A percentile compares a stretch with the other conserved stretches of the same genome.
phyloP scores from a whole-genome alignment of 2,888 invertebrate species.

The Leucania comma region DNA sequence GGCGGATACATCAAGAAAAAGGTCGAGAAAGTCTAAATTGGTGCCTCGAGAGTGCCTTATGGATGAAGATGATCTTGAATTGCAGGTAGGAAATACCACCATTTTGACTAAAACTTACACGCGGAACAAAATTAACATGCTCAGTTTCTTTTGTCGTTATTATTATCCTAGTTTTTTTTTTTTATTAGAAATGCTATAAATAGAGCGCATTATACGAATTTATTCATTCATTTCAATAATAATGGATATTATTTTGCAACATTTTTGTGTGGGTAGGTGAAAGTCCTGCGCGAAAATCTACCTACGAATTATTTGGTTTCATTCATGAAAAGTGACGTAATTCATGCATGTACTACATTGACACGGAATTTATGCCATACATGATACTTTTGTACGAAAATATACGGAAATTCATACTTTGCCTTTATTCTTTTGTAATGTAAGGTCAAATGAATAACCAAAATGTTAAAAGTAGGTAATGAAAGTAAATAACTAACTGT shows the following conservation, averaged over 20 bases:
- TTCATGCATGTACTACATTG: background rate
- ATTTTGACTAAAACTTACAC: constrained; percentile 55
- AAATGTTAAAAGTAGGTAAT: background rate
- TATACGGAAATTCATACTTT: background rate
- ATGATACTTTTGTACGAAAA: background rate
- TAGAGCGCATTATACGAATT: background rate
- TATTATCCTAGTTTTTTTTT: background rate
- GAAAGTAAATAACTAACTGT: background rate
- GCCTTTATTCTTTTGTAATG: background rate
- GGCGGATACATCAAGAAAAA: constrained; percentile 58
- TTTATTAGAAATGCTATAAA: background rate
- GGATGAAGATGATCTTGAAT: constrained; percentile 33
- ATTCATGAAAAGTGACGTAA: background rate
- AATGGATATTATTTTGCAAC: constrained; percentile 8
- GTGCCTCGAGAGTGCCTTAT: constrained; percentile 65
- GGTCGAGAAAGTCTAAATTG: constrained; percentile 71
- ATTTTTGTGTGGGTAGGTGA: constrained; percentile 44
- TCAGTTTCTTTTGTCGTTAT: background rate
- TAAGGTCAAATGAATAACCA: background rate
- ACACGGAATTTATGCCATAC: background rate
- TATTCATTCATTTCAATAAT: background rate
- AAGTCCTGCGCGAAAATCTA: constrained; percentile 29
- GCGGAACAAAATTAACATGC: constrained; percentile 5
- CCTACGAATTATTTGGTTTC: constrained; percentile 25
- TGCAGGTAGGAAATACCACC: constrained; percentile 62